A percentile compares a stretch with the other conserved stretches of the same genome.
phyloP scores from a whole-genome alignment of 1,140 invertebrate genomes.

The Belonocnema kinseyi region DNA sequence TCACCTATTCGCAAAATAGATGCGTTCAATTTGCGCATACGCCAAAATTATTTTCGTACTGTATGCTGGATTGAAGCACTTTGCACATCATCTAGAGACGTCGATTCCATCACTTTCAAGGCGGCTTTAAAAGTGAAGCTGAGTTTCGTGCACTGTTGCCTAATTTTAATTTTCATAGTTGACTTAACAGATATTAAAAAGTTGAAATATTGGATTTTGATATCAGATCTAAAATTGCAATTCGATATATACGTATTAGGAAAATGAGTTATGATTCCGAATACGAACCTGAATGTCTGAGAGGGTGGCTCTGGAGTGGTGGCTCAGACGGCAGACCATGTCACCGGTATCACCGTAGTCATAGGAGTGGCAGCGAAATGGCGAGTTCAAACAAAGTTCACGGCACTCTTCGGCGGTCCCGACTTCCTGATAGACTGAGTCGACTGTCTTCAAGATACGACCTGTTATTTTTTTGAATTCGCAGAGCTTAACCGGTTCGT shows the following conservation, averaged over 20 bases:
- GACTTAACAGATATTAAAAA: constrained; percentile 1
- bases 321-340: constrained; percentile 92
- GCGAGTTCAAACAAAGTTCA: constrained; percentile 91
- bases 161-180: not conserved
- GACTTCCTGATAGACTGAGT: constrained; percentile 94
- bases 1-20: too few species aligned
- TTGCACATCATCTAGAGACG: too few species aligned
- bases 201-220: constrained; percentile 1
- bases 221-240: not conserved
- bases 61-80: too few species aligned
- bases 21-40: too few species aligned
- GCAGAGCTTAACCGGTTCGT: constrained; percentile 92
- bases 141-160: not conserved
- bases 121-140: too few species aligned
- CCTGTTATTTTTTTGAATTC: constrained; percentile 93
- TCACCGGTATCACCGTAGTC: constrained; percentile 95
- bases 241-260: not conserved
- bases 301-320: constrained; percentile 91
- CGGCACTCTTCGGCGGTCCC: constrained; percentile 90
- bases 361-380: constrained; percentile 92
- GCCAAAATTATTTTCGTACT: too few species aligned
- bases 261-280: constrained; percentile 30
- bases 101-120: too few species aligned
- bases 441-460: constrained; percentile 93
- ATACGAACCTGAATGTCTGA: constrained; percentile 87